These are phyloP conservation scores for Nibea coibor DNA, from an alignment of 2,113 vertebrate species.

Conservation along the genomic window DNA sequence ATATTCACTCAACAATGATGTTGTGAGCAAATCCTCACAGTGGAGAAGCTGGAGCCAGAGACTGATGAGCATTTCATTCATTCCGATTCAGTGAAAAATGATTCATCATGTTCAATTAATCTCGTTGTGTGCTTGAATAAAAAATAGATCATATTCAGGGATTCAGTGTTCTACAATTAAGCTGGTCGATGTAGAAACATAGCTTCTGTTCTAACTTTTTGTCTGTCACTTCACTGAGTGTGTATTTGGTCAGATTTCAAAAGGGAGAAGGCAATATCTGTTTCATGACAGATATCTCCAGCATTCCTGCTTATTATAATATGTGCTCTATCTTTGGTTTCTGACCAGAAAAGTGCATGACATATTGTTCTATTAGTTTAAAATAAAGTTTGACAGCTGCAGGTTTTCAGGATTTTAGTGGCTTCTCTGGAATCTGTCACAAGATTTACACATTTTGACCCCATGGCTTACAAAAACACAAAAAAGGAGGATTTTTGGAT, in stretches of 20 bases:
- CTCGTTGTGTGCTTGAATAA: background rate
- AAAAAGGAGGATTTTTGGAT: constrained; percentile 1
- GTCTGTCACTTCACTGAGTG: background rate
- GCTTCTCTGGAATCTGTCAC: background rate
- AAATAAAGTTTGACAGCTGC: background rate
- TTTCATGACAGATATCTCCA: too few species aligned
- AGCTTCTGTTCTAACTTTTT: background rate
- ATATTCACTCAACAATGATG: too few species aligned
- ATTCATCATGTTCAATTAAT: background rate
- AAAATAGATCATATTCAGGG: background rate
- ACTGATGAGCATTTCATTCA: background rate
- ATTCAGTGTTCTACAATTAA: background rate
- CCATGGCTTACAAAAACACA: background rate
- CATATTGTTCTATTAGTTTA: background rate
- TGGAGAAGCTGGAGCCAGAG: background rate
- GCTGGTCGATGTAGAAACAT: background rate
- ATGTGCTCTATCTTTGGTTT: too few species aligned
- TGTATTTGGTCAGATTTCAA: background rate
- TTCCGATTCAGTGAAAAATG: background rate
- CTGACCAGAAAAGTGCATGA: background rate
- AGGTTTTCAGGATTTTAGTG: background rate
- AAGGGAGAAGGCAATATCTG: too few species aligned
- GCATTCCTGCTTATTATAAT: too few species aligned
- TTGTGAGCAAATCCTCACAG: background rate
- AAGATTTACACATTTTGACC: constrained; percentile 1